Evolutionary conservation across 2,888 invertebrate species (phyloP), one percentile per base, ranked within the genome.

Genomic region (Diploptera punctata): DNA sequence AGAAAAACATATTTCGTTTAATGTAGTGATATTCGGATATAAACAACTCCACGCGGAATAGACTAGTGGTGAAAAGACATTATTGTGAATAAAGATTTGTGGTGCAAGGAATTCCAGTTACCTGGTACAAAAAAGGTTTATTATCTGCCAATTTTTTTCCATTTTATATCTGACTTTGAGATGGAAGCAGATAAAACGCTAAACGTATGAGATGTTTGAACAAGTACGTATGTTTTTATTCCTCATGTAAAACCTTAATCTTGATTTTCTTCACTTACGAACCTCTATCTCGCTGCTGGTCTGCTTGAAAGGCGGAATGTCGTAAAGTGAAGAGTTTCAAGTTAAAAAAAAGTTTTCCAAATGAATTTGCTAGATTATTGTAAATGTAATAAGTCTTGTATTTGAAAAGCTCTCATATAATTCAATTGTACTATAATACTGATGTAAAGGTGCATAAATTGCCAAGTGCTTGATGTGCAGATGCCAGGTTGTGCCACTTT

Each of bases 211-310:
- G 47, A 9, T 54, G 16, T 3, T 57, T 16, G 47, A 47, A 1
- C 7, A 26, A 44, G n/a, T 44, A 65, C 21, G 47, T 65, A 47
- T 18, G 24, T 44, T 44, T 65, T 65, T 47, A 24, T 65, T 65
- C 18, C 24, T 47, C 57, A 13, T 21, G n/a, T 21, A 52, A n/a
- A n/a, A 52, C 52, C 24, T 0, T 52, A 52, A 24, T 3, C 24
- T 52, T 9, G 24, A 24, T 3, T 52, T 24, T 10, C 26, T n/a
- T 57, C 31, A n/a, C 24, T 19, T 19, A 24, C 26, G 24, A 65
- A 10, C 38, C n/a, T 54, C 26, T 49, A 31, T n/a, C 38, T 33
- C 54, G 68, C 68, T 29, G 68, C 72, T 75, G 38, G 60, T 18
- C 70, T 70, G 60, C 70, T 16, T 43, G 52, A 52, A 19, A 52